Base-by-base conservation (phyloP, 2,888 invertebrate genomes). In the Mimas tiliae region DNA sequence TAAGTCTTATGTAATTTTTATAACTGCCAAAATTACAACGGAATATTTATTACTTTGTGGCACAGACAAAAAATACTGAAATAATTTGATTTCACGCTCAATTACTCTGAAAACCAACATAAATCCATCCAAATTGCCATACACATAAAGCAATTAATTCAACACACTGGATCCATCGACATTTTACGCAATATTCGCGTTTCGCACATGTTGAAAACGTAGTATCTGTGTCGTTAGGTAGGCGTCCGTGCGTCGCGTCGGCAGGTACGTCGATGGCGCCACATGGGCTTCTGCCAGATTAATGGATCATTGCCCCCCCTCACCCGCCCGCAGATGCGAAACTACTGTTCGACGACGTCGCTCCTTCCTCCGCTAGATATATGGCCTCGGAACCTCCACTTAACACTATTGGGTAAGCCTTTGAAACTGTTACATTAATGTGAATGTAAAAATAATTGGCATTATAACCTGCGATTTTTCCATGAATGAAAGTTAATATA, bases 211-310 rank as follows among this genome's bases (percentile, higher is more conserved):
- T 85, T 85, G 85, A 80, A 87, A 87, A 86, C 81, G 86, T 84
- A 83, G 80, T 84, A 82, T 55, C 21, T 65, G 65, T 85, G 90
- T 88, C 91, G 91, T 90, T 91, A 91, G 87, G 85, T 90, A 90
- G 92, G 92, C 93, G 93, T 90, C 93, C 91, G 86, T 83, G 84
- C 89, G 93, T 82, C 92, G 93, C 92, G 91, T 85, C 92, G 89
- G 71, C 88, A 92, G 93, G 92, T 92, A 93, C 86, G 87, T 87
- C 86, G 86, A 78, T 94, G 96, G 96, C 96, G 96, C 96, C 96
- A 95, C 95, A 94, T 95, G 96, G 96, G 96, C 96, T 96, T 95
- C 95, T 95, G 95, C 95, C 95, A 95, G 96, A 96, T 96, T 96
- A 96, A 96, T 96, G 96, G 96, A 96, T 96, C 96, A 95, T 95